Evolutionary conservation across 23 tunicate species (phyloP).

Genomic region (Trididemnum nubilum): DNA sequence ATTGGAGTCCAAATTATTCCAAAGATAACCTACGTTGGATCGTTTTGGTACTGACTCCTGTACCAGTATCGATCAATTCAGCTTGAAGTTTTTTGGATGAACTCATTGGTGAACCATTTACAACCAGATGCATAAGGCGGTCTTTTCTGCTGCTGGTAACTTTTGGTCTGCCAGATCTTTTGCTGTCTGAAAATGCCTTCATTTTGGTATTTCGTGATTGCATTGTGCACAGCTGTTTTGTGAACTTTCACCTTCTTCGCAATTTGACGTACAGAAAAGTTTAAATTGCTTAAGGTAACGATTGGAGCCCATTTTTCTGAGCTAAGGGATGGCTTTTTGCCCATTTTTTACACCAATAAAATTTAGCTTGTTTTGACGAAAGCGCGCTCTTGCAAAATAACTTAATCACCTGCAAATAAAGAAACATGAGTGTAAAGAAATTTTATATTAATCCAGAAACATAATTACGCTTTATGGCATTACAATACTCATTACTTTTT

Average conservation of each 20-base stretch:
- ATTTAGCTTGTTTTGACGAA: constrained; percentile 10
- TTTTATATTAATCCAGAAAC: constrained; percentile 8
- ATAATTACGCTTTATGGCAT: constrained; percentile 13
- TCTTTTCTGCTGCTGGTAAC: constrained; percentile 41
- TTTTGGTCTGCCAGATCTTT: constrained; percentile 30
- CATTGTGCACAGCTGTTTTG: constrained; percentile 28
- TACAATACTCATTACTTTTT: background rate
- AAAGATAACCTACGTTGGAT: constrained; percentile 25
- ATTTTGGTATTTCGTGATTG: constrained; percentile 37
- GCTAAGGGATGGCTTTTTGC: constrained; percentile 31
- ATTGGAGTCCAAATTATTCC: constrained; percentile 1
- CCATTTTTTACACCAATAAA: constrained; percentile 15
- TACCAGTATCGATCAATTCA: constrained; percentile 8
- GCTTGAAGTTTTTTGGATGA: constrained; percentile 26
- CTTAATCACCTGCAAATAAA: constrained; percentile 13
- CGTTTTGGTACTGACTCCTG: constrained; percentile 21
- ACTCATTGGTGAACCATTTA: constrained; percentile 35
- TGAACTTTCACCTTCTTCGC: constrained; percentile 21
- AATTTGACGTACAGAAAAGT: constrained; percentile 34
- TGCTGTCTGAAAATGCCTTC: constrained; percentile 36
- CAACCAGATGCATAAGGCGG: constrained; percentile 18
- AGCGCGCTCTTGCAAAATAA: constrained; percentile 6
- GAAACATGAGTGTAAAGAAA: background rate
- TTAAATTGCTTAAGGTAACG: constrained; percentile 28
- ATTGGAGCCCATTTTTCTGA: constrained; percentile 37